Conservation (phyloP, 2,113 vertebrate genomes). For the Brienomyrus longianalis region DNA sequence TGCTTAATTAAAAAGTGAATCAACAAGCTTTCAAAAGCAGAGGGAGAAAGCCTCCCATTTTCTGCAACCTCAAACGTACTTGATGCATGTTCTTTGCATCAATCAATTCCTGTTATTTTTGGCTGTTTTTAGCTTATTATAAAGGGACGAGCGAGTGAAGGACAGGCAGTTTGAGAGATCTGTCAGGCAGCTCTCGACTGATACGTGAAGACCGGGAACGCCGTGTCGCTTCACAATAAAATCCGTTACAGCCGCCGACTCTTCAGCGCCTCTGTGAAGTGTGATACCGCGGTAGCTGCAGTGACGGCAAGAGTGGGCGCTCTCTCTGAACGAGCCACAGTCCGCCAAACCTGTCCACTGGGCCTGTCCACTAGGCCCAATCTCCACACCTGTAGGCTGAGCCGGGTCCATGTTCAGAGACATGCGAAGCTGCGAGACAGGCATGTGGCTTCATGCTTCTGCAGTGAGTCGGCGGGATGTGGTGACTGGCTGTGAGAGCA, state of each 20-base stretch:
- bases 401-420: neutral
- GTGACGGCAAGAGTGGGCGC: neutral
- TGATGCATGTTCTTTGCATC: neutral
- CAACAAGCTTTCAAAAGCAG: neutral
- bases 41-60: neutral
- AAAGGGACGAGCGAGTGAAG: neutral
- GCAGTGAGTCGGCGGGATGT: neutral
- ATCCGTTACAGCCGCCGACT: neutral
- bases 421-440: neutral
- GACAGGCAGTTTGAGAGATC: conserved; percentile 25
- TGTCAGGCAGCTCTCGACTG: neutral
- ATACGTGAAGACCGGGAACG: neutral
- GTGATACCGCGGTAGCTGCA: too few relatives aligned
- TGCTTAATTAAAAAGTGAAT: neutral
- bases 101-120: conserved; percentile 12
- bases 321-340: neutral
- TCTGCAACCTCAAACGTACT: neutral
- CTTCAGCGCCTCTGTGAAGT: neutral
- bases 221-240: too few relatives aligned
- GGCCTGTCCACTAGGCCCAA: neutral
- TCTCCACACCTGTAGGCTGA: neutral
- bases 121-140: neutral
- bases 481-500: neutral
- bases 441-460: neutral
- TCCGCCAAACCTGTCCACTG: neutral